Base-by-base conservation (phyloP, 2,888 invertebrate genomes). In the Ornithoptera priamus region DNA sequence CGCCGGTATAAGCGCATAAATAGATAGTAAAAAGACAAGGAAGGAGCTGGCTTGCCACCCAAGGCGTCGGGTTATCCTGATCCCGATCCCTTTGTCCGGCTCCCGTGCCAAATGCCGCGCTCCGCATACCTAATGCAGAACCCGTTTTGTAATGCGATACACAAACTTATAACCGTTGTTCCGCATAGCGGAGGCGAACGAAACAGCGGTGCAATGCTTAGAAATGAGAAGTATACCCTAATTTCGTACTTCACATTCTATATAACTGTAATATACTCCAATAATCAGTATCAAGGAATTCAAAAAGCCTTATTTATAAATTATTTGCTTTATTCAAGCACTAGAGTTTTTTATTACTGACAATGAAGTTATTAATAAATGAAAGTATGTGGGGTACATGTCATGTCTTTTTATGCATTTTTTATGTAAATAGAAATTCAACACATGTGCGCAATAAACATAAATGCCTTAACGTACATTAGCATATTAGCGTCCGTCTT, bases 61-160 rank as follows among this genome's bases (percentile, higher is more conserved):
- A 90, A 80, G 81, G 82, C 75, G 89, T 80, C 82, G 82, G 77
- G 80, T 85, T 88, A 86, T 87, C 85, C 88, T 83, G 80, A 83
- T 85, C 84, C 83, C 79, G 81, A 80, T 81, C 80, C 83, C 82
- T 83, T 85, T 85, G 84, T 86, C 81, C 81, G 79, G 77, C 78
- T 80, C 83, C 85, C 81, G 85, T 87, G 87, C 85, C 88, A 88
- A 88, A 85, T 81, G 84, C 80, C 80, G 76, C 78, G 80, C 76
- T 74, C 77, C 81, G 89, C 86, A 89, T 90, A 88, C 87, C 69
- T 83, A 89, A 87, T 86, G 80, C 77, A 80, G 71, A 75, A 72
- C 79, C 78, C 79, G 72, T 77, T 81, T 87, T 82, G 79, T 81
- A 80, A 88, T 87, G 83, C 87, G 77, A 80, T 79, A 77, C 84